Conservation (phyloP, 2,113 vertebrate species). For the Lepisosteus osseus region DNA sequence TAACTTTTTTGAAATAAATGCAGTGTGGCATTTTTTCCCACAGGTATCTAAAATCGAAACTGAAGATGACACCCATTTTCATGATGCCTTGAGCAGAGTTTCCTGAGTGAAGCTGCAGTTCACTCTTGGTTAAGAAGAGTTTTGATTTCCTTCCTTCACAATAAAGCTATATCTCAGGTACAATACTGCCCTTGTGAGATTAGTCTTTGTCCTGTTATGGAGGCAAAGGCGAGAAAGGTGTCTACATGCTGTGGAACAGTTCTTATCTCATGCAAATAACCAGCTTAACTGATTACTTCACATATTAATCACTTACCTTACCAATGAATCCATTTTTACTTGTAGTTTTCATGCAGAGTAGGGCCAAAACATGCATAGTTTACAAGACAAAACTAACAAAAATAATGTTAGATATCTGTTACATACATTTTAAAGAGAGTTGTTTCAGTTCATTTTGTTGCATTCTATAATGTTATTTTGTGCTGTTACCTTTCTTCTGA, state of each 20-base stretch:
- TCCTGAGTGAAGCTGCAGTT: neutral
- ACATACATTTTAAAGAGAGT: no score
- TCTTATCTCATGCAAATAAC: neutral
- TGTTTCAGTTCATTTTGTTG: no score
- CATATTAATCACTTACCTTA: neutral
- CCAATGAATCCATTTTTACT: neutral
- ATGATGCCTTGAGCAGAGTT: neutral
- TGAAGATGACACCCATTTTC: conserved; percentile 9
- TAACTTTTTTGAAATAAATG: no score
- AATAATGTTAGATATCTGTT: no score
- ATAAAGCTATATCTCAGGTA: neutral
- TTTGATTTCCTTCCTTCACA: neutral
- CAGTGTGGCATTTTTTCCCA: neutral
- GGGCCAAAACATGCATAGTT: no score
- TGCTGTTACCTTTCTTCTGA: no score
- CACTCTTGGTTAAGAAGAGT: neutral
- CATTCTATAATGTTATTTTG: no score
- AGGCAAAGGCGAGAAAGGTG: neutral
- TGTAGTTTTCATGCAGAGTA: no score
- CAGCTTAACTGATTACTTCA: neutral
- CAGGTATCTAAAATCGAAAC: conserved; percentile 43
- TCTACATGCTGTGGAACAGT: neutral
- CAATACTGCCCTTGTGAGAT: neutral
- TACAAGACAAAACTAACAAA: no score
- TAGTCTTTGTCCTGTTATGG: neutral